A percentile compares a stretch with the other conserved stretches of the same genome.
Evolutionary conservation across 2,113 vertebrate species (phyloP).

Genomic region (Lophius piscatorius): DNA sequence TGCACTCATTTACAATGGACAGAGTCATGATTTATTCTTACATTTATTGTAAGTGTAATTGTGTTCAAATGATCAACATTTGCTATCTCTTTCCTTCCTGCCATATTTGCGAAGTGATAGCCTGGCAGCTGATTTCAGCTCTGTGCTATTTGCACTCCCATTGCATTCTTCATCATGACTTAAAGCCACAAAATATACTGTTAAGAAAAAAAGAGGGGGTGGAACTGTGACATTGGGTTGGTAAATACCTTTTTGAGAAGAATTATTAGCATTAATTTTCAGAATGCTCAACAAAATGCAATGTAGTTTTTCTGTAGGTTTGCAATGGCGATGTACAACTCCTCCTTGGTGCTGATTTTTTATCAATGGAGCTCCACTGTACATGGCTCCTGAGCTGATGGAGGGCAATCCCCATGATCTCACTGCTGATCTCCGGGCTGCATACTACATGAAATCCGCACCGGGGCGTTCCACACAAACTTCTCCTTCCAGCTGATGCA

Average conservation of each 20-base stretch:
- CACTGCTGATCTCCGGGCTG: conserved; percentile 93
- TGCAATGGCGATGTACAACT: conserved; percentile 94
- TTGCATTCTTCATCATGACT: conserved; percentile 95
- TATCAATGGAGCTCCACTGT: conserved; percentile 97
- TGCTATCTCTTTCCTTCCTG: not conserved
- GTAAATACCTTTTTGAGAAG: too few relatives aligned
- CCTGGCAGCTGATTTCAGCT: conserved; percentile 94
- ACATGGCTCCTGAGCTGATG: conserved; percentile 97
- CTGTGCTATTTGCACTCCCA: conserved; percentile 97
- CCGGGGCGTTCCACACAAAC: conserved; percentile 92
- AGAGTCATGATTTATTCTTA: not conserved
- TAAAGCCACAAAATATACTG: conserved; percentile 98
- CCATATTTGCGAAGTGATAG: conserved; percentile 90
- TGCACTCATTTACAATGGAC: conserved; percentile 39
- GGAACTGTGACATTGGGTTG: conserved; percentile 97
- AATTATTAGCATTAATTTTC: not conserved
- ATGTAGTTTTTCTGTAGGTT: conserved; percentile 83
- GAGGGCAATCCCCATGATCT: conserved; percentile 94
- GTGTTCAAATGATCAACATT: not conserved
- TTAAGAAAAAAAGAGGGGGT: conserved; percentile 90
- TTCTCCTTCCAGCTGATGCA: conserved; percentile 95
- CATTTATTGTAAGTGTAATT: too few relatives aligned
- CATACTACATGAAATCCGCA: conserved; percentile 94
- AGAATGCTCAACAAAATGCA: not conserved
- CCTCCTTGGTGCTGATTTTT: conserved; percentile 93